These are phyloP conservation scores for Hermetia illucens DNA, from an alignment of 1,140 invertebrate genomes.

Conservation along the genomic window DNA sequence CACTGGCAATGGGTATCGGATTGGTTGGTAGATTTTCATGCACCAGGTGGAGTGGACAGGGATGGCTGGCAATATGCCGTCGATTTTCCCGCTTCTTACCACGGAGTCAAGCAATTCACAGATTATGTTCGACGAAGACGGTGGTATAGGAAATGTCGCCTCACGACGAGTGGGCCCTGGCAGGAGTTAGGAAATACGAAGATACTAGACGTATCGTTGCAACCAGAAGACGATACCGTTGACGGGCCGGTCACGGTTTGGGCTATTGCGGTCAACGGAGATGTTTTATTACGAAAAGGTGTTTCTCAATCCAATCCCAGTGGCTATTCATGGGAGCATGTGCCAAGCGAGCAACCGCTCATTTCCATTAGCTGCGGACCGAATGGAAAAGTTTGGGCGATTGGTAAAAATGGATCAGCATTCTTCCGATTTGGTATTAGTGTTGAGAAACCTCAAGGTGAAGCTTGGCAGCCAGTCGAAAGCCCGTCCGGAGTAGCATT, in stretches of 20 bases:
- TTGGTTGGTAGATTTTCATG: slow-evolving; percentile 79
- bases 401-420: slow-evolving; percentile 69
- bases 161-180: slow-evolving; percentile 79
- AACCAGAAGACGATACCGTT: slow-evolving; percentile 11
- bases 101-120: slow-evolving; percentile 69
- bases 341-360: slow-evolving; percentile 60
- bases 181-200: slow-evolving; percentile 68
- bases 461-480: slow-evolving; percentile 26
- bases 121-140: slow-evolving; percentile 74
- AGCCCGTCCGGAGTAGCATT: slow-evolving; percentile 42
- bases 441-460: slow-evolving; percentile 45
- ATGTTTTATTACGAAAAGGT: slow-evolving; percentile 63
- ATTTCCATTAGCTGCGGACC: slow-evolving; percentile 54
- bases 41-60: slow-evolving; percentile 72
- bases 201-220: slow-evolving; percentile 56
- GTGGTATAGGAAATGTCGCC: slow-evolving; percentile 71
- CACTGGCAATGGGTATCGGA: slow-evolving; percentile 86
- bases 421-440: slow-evolving; percentile 60
- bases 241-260: slow-evolving; percentile 46
- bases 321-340: slow-evolving; percentile 64
- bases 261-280: slow-evolving; percentile 69
- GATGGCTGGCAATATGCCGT: slow-evolving; percentile 92
- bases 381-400: slow-evolving; percentile 63
- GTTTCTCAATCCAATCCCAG: slow-evolving; percentile 52
- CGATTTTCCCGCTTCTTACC: slow-evolving; percentile 77